phyloP scores from a whole-genome alignment of 2,797 vertebrate genomes.

The Nyctalus aviator region DNA sequence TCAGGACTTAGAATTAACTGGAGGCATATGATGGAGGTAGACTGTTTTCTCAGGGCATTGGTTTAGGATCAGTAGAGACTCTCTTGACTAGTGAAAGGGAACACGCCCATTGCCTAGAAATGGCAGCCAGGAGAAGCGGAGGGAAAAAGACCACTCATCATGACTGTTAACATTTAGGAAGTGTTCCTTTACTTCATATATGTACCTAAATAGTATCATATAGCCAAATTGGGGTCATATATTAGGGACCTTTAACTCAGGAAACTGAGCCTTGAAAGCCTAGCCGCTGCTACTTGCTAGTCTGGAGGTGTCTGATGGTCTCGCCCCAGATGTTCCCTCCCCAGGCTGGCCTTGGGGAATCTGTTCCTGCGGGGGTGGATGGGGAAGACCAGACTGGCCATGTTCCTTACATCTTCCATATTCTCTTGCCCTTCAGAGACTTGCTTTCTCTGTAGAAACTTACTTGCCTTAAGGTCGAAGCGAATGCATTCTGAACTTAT shows the following conservation, averaged over 20 bases:
- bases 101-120: not conserved
- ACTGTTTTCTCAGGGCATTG: not conserved
- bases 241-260: not conserved
- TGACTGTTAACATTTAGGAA: not conserved
- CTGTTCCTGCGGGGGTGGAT: fast-evolving
- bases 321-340: not conserved
- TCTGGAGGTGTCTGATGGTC: not conserved
- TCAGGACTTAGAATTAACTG: not conserved
- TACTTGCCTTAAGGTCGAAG: not conserved
- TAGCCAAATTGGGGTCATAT: not conserved
- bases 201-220: not conserved
- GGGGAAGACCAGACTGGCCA: not conserved
- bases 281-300: not conserved
- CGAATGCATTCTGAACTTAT: not conserved
- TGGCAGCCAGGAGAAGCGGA: constrained; percentile 5
- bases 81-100: not conserved
- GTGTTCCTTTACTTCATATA: not conserved
- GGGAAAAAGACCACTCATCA: not conserved
- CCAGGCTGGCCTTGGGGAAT: not conserved
- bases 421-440: not conserved
- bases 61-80: not conserved
- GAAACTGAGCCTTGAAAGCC: not conserved
- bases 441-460: not conserved
- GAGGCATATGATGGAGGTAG: not conserved
- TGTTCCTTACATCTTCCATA: fast-evolving